Evolutionary conservation across 2,797 vertebrate species (phyloP).

Genomic region (Eupleurogrammus muticus): DNA sequence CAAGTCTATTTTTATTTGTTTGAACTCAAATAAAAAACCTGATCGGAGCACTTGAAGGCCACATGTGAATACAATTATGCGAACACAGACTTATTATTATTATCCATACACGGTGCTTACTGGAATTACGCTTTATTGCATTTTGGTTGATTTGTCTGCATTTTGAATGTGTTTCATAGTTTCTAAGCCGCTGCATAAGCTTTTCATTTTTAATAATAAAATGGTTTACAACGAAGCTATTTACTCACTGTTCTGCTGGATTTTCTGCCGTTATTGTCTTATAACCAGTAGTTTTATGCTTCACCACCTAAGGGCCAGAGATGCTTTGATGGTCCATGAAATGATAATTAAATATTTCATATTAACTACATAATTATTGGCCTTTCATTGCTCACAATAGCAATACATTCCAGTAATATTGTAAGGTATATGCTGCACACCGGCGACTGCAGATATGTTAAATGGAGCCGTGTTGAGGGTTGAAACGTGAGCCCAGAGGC

Average conservation of each 20-base stretch:
- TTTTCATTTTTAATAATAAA: conserved; percentile 10
- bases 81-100: not conserved
- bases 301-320: conserved; percentile 20
- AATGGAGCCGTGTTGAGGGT: not conserved
- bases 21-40: not conserved
- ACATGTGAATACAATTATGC: conserved; percentile 3
- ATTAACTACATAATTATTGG: not conserved
- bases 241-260: conserved; percentile 2
- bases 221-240: not conserved
- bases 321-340: not conserved
- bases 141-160: conserved; percentile 3
- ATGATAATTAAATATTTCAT: conserved; percentile 7
- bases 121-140: not conserved
- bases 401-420: not conserved
- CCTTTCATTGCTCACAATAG: not conserved
- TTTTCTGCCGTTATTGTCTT: conserved; percentile 4
- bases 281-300: conserved; percentile 11
- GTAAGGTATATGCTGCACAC: not conserved
- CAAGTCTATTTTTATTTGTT: not conserved
- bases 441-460: not conserved
- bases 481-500: conserved; percentile 34
- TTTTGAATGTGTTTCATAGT: not conserved
- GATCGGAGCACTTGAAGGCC: not conserved
- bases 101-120: conserved; percentile 1
- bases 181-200: not conserved